These are phyloP conservation scores for Hemibagrus guttatus DNA, from an alignment of 2,797 vertebrate genomes.

Conservation along the genomic window DNA sequence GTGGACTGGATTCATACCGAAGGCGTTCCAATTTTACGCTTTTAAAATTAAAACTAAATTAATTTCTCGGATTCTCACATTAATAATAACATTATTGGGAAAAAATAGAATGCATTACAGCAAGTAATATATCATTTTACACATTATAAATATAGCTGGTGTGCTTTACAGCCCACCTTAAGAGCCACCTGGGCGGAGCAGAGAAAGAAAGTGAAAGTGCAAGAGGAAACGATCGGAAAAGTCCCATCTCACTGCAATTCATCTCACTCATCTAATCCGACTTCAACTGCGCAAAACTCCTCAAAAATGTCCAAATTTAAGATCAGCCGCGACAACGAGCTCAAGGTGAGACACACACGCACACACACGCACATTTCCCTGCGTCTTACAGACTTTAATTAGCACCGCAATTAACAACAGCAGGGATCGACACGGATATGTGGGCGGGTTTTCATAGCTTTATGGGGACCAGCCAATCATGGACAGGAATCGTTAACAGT, in stretches of 20 bases:
- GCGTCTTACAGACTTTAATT: background rate
- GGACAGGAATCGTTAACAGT: background rate
- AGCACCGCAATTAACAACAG: background rate
- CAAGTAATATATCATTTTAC: too few relatives aligned
- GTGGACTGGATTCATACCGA: background rate
- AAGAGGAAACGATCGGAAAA: constrained; percentile 14
- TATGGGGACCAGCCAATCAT: background rate
- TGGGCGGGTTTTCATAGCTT: background rate
- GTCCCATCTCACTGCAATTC: background rate
- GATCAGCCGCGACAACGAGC: constrained; percentile 53
- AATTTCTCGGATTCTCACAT: background rate
- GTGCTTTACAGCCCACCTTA: constrained; percentile 1
- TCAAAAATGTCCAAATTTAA: constrained; percentile 62
- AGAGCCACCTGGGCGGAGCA: background rate
- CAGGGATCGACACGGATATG: too few relatives aligned
- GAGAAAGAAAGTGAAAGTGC: constrained; percentile 27
- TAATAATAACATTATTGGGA: accelerated
- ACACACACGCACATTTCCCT: background rate
- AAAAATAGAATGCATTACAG: background rate
- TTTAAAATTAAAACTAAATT: background rate
- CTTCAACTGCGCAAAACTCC: background rate
- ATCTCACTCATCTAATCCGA: background rate
- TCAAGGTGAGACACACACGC: constrained; percentile 62
- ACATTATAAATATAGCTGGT: accelerated
- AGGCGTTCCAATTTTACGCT: background rate